phyloP scores from a whole-genome alignment of 2,797 vertebrate species.

The Cetoscarus ocellatus region DNA sequence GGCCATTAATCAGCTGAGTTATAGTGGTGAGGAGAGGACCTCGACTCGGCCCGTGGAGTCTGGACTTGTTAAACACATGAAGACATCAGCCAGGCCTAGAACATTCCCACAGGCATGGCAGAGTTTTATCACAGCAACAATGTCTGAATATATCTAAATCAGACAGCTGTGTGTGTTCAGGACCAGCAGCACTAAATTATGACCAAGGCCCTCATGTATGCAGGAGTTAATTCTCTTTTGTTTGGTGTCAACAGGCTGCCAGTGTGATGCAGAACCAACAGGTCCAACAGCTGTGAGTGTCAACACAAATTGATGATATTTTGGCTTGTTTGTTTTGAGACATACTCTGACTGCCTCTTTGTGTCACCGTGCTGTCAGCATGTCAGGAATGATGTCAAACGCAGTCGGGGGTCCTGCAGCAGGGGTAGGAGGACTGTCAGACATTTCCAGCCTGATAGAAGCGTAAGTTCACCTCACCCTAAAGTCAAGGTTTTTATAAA shows the following conservation, averaged over 20 bases:
- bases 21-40: conserved; percentile 26
- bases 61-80: conserved; percentile 31
- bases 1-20: conserved; percentile 38
- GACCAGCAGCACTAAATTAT: not conserved
- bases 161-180: conserved; percentile 1
- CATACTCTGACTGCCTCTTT: not conserved
- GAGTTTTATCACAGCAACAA: conserved; percentile 32
- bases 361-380: conserved; percentile 80
- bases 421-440: conserved; percentile 94
- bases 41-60: not conserved
- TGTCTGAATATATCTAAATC: conserved; percentile 30
- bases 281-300: conserved; percentile 96
- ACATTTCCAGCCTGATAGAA: conserved; percentile 97
- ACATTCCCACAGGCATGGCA: conserved; percentile 27
- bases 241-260: conserved; percentile 88
- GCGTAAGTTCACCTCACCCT: conserved; percentile 85
- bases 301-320: not conserved
- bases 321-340: not conserved
- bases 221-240: not conserved
- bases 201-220: not conserved
- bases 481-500: not conserved
- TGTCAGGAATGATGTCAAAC: conserved; percentile 99
- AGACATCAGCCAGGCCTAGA: conserved; percentile 26
- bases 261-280: conserved; percentile 99
- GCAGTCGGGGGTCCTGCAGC: conserved; percentile 94